phyloP scores from a whole-genome alignment of 2,113 vertebrate species.

The Chitala chitala region DNA sequence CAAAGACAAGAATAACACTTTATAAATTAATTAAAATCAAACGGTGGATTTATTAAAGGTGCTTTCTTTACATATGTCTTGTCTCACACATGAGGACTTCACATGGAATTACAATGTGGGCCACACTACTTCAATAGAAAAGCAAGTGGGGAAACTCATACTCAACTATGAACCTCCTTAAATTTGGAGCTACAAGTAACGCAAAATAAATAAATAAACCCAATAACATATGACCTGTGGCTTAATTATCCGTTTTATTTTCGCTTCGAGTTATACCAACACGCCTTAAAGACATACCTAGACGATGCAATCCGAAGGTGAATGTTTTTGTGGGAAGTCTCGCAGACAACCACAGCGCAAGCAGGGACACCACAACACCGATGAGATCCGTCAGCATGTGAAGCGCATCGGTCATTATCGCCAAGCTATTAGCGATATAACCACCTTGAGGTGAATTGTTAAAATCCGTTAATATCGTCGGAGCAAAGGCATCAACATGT shows the following conservation, averaged over 20 bases:
- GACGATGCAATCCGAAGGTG: conserved; percentile 91
- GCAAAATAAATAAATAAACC: not conserved
- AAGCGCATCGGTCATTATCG: conserved; percentile 94
- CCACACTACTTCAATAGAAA: no score
- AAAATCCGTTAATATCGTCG: conserved; percentile 19
- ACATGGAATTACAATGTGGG: no score
- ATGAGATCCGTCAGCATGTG: conserved; percentile 93
- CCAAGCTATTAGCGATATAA: conserved; percentile 90
- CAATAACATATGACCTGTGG: no score
- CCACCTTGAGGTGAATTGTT: conserved; percentile 71
- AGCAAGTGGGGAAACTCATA: no score
- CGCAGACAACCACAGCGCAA: conserved; percentile 88
- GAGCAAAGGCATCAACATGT: not conserved
- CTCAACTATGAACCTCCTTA: no score
- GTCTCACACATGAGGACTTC: no score
- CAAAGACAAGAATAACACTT: no score
- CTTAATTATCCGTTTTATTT: no score
- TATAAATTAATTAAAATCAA: no score
- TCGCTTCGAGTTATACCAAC: no score
- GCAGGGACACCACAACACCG: conserved; percentile 85
- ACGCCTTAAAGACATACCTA: conserved; percentile 66
- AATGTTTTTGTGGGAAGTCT: conserved; percentile 86
- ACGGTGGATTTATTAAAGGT: no score
- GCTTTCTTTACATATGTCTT: no score
- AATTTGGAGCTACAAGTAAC: not conserved